Base-by-base conservation (phyloP, 2,797 vertebrate species). In the Molossus molossus region DNA sequence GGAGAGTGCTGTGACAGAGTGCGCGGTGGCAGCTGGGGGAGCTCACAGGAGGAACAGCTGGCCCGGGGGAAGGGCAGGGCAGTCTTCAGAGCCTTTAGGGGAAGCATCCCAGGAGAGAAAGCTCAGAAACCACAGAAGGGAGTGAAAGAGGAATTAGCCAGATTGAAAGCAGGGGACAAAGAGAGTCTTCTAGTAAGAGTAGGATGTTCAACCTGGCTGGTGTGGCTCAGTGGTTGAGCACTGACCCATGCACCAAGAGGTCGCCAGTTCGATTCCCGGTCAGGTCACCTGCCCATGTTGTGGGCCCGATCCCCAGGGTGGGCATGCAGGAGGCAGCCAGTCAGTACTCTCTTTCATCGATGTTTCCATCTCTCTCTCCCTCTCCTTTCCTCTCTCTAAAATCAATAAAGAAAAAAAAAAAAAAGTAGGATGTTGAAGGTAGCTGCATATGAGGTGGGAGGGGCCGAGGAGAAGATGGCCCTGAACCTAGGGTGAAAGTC, bases 1-100 rank as follows among this genome's bases (percentile, higher is more conserved):
- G 14, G 25, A 50, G 3, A 14, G 21, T 4, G 53, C 73, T 8
- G 0, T 8, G 6, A 3, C 0, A 11, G 57, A 57, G 62, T 27
- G 40, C 48, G 21, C 80, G 12, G 53, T 1, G 0, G 37, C 60
- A 64, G 75, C 75, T n/a, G 9, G 4, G 20, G 9, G 69, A 20
- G 40, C 64, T 87, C 48, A 21, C 13, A 11, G 13, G 37, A 60
- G 25, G 60, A 76, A 17, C 33, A 37, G 69, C 53, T 45, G 60
- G 20, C n/a, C 83, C 0, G 50, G 10, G 6, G 45, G 29, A 11
- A 27, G 33, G 55, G 21, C 4, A 53, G 33, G 69, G 14, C 12
- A 1, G 50, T 23, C 60, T 84, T 60, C 64, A 45, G 79, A 85
- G 45, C 60, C 55, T 23, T 25, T n/a, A 9, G 53, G 27, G 50